phyloP scores from a whole-genome alignment of 2,797 vertebrate genomes.

The Silurus aristotelis region DNA sequence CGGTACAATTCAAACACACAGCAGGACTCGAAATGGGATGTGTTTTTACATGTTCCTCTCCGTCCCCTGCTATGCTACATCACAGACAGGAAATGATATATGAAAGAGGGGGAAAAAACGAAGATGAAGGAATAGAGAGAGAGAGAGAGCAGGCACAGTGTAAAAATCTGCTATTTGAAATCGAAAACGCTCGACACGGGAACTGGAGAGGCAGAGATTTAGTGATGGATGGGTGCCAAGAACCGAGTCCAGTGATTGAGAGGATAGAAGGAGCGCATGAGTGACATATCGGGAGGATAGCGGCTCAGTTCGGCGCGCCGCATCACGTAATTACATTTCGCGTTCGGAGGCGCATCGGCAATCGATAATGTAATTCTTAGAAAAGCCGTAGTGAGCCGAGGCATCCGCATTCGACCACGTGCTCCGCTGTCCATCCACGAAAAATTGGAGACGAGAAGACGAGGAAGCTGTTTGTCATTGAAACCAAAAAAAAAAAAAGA shows the following conservation, averaged over 20 bases:
- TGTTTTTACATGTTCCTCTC: conserved; percentile 9
- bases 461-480: conserved; percentile 64
- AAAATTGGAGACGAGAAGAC: conserved; percentile 66
- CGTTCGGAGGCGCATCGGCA: conserved; percentile 83
- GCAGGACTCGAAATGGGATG: conserved; percentile 26
- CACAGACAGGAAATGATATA: conserved; percentile 24
- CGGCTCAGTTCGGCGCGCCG: conserved; percentile 67
- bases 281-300: conserved; percentile 53
- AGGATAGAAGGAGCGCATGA: conserved; percentile 46
- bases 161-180: conserved; percentile 19
- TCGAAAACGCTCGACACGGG: neutral
- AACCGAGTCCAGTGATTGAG: conserved; percentile 39
- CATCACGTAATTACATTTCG: conserved; percentile 91
- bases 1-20: conserved; percentile 31
- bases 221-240: conserved; percentile 13
- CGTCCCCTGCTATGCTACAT: conserved; percentile 31
- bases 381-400: conserved; percentile 70
- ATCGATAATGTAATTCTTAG: conserved; percentile 89
- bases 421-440: conserved; percentile 62
- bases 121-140: neutral
- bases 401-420: conserved; percentile 69
- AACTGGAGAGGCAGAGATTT: conserved; percentile 23
- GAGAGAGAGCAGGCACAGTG: conserved; percentile 32
- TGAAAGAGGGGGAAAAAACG: conserved; percentile 10
- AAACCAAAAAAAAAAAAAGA: conserved; percentile 56